phyloP scores from a whole-genome alignment of 2,888 invertebrate genomes.

The Xestia rhomboidea region DNA sequence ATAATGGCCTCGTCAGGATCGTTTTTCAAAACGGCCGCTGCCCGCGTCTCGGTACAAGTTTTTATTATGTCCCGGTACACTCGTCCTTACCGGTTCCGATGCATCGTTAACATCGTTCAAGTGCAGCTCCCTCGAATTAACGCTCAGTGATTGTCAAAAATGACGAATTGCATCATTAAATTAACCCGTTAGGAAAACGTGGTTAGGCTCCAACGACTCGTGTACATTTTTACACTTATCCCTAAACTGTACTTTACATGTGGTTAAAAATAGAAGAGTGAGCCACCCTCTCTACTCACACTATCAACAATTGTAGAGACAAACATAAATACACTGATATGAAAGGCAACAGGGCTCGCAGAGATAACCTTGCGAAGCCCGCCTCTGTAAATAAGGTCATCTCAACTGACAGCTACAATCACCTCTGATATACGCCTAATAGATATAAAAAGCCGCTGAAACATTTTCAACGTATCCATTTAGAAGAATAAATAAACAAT shows the following conservation, averaged over 20 bases:
- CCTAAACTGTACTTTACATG: constrained; percentile 38
- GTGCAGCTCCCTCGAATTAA: constrained; percentile 76
- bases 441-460: constrained; percentile 43
- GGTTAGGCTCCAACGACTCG: not conserved
- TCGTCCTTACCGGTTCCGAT: constrained; percentile 80
- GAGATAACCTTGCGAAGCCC: constrained; percentile 82
- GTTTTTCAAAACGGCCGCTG: constrained; percentile 79
- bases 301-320: constrained; percentile 57
- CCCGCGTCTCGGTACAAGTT: constrained; percentile 76
- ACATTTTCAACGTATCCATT: constrained; percentile 23
- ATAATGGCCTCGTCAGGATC: constrained; percentile 80
- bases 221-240: not conserved
- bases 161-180: constrained; percentile 76
- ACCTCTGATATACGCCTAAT: constrained; percentile 65
- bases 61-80: constrained; percentile 76
- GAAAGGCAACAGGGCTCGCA: constrained; percentile 75
- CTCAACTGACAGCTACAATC: constrained; percentile 69
- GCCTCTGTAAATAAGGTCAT: constrained; percentile 82
- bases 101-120: constrained; percentile 81
- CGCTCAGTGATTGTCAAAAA: constrained; percentile 77
- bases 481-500: constrained; percentile 20
- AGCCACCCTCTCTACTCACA: constrained; percentile 5
- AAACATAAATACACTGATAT: constrained; percentile 71
- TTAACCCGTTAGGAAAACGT: constrained; percentile 50
- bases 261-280: constrained; percentile 19